Percentiles rank a stretch among this genome's conserved stretches.
Conservation (phyloP, 2,888 invertebrate species). For the Tipula vernalis region DNA sequence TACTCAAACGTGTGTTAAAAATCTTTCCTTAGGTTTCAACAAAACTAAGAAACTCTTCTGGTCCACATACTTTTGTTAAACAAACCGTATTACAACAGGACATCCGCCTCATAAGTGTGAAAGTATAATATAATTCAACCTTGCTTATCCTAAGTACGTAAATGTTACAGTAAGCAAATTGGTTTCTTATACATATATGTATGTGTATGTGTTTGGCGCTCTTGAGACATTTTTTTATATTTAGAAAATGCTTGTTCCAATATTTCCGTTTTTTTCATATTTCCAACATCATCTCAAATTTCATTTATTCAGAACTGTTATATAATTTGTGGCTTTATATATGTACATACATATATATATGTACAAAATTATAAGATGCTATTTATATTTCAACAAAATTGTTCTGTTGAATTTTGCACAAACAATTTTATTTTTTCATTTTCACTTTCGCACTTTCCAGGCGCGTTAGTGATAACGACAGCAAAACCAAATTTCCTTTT, state of each 20-base stretch:
- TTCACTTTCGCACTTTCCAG: neutral
- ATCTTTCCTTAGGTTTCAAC: too few relatives aligned
- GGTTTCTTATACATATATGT: too few relatives aligned
- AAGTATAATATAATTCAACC: too few relatives aligned
- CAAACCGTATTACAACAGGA: too few relatives aligned
- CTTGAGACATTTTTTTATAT: neutral
- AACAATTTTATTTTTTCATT: neutral
- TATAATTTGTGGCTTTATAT: neutral
- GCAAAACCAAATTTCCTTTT: neutral
- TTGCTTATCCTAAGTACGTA: too few relatives aligned
- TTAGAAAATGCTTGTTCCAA: neutral
- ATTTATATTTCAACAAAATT: neutral
- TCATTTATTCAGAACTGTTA: neutral
- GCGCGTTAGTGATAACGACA: neutral
- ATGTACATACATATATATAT: too few relatives aligned
- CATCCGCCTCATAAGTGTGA: too few relatives aligned
- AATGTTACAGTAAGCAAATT: too few relatives aligned
- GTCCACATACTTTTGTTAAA: too few relatives aligned
- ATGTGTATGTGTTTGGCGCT: neutral
- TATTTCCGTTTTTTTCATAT: neutral
- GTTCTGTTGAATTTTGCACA: neutral
- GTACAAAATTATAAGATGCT: too few relatives aligned
- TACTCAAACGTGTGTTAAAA: too few relatives aligned
- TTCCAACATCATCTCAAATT: neutral
- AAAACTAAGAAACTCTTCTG: too few relatives aligned